Evolutionary conservation across 2,113 vertebrate genomes (phyloP).

Genomic region (Tyto alba): DNA sequence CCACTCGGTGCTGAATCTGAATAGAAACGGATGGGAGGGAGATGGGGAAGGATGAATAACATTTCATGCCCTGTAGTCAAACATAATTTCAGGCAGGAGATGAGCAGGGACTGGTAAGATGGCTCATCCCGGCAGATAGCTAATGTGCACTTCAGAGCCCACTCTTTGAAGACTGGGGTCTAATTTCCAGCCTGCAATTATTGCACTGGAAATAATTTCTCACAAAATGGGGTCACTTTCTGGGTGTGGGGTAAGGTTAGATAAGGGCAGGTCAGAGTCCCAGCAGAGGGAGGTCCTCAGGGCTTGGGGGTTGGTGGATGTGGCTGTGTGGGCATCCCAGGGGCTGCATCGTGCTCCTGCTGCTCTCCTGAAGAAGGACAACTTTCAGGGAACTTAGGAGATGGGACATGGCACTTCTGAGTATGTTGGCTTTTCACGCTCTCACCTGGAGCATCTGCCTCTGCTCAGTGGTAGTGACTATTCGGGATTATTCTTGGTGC

Average conservation of each 20-base stretch:
- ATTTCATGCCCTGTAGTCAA: constrained; percentile 50
- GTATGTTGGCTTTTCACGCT: neutral
- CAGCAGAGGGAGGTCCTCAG: rapidly evolving
- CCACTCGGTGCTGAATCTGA: constrained; percentile 12
- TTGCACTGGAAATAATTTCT: constrained; percentile 12
- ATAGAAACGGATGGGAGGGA: constrained; percentile 18
- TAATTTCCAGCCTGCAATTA: constrained; percentile 60
- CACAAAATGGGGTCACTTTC: constrained; percentile 29
- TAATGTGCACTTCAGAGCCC: constrained; percentile 44
- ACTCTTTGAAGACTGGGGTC: constrained; percentile 59
- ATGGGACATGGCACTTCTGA: neutral
- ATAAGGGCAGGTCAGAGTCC: neutral
- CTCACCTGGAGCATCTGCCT: neutral
- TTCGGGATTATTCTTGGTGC: neutral
- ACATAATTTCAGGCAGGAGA: constrained; percentile 44
- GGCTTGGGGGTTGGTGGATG: neutral
- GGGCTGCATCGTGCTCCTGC: neutral
- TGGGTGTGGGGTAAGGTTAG: neutral
- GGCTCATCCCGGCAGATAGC: constrained; percentile 17
- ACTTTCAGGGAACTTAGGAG: neutral
- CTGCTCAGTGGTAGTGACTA: neutral
- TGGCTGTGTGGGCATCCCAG: neutral
- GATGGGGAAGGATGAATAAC: constrained; percentile 43
- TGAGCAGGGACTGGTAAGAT: neutral
- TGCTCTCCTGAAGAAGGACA: neutral